Percentiles rank a stretch among this genome's conserved stretches.
Evolutionary conservation across 2,888 invertebrate species (phyloP).

Genomic region (Ernsta delagoae): DNA sequence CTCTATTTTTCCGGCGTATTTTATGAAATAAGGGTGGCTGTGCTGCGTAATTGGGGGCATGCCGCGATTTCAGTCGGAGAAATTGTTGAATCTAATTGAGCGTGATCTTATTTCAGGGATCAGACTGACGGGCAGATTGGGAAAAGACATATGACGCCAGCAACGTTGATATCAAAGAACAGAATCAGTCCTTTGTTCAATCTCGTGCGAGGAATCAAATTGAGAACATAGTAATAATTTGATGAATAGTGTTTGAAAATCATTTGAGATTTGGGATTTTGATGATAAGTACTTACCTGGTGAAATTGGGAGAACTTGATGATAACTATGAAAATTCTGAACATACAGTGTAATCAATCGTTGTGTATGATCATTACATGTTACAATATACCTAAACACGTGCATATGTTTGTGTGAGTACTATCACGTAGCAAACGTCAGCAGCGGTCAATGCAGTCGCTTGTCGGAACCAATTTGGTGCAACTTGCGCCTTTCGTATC

Average conservation of each 20-base stretch:
- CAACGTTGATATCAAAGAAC: not conserved
- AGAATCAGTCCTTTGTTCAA: too few relatives aligned
- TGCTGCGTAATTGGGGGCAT: conserved; percentile 23
- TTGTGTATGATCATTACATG: too few relatives aligned
- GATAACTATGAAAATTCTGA: too few relatives aligned
- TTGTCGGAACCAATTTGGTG: conserved; percentile 6
- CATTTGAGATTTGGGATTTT: too few relatives aligned
- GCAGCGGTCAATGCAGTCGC: not conserved
- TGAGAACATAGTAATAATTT: too few relatives aligned
- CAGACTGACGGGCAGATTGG: not conserved
- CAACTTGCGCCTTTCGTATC: not conserved
- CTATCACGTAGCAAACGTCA: not conserved
- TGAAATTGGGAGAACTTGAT: too few relatives aligned
- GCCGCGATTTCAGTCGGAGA: conserved; percentile 1
- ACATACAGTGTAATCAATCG: too few relatives aligned
- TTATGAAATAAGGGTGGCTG: conserved; percentile 26
- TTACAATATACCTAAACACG: too few relatives aligned
- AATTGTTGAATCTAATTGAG: not conserved
- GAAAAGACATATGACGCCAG: not conserved
- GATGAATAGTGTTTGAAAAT: too few relatives aligned
- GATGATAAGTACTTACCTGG: too few relatives aligned
- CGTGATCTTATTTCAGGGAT: not conserved
- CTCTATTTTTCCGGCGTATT: conserved; percentile 27
- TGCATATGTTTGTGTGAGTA: too few relatives aligned
- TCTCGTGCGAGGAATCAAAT: too few relatives aligned